These are phyloP conservation scores for Nannoperca australis DNA, from an alignment of 2,797 vertebrate species.

Conservation along the genomic window DNA sequence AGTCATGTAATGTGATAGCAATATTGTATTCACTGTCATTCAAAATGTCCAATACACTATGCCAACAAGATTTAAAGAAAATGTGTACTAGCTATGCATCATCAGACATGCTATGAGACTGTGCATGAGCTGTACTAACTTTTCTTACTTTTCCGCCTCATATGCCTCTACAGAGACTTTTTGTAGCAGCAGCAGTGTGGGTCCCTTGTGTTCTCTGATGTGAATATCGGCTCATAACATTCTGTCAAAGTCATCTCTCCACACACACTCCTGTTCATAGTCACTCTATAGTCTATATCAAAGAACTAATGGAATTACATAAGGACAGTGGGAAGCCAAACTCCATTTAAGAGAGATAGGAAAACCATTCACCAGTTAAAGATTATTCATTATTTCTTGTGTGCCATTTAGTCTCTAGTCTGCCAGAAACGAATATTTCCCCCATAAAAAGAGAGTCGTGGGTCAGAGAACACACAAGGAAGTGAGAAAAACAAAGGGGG, in stretches of 20 bases:
- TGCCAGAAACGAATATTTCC: constrained; percentile 48
- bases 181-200: constrained; percentile 24
- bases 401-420: constrained; percentile 50
- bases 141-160: constrained; percentile 33
- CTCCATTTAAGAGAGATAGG: constrained; percentile 55
- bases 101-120: constrained; percentile 6
- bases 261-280: constrained; percentile 49
- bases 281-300: constrained; percentile 60
- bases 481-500: constrained; percentile 34
- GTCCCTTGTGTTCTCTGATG: constrained; percentile 43
- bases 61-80: constrained; percentile 5
- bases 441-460: constrained; percentile 25
- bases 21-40: background rate
- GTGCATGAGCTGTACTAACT: constrained; percentile 16
- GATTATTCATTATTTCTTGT: constrained; percentile 60
- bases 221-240: constrained; percentile 61
- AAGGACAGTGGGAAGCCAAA: constrained; percentile 62
- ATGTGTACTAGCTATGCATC: constrained; percentile 8
- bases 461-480: constrained; percentile 15
- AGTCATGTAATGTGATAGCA: background rate
- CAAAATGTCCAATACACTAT: background rate
- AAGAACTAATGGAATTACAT: constrained; percentile 73
- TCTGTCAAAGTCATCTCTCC: constrained; percentile 63
- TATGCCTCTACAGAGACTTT: constrained; percentile 36
- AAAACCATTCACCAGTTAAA: constrained; percentile 55